phyloP scores from a whole-genome alignment of 2,113 vertebrate species.

The Dipodomys spectabilis region DNA sequence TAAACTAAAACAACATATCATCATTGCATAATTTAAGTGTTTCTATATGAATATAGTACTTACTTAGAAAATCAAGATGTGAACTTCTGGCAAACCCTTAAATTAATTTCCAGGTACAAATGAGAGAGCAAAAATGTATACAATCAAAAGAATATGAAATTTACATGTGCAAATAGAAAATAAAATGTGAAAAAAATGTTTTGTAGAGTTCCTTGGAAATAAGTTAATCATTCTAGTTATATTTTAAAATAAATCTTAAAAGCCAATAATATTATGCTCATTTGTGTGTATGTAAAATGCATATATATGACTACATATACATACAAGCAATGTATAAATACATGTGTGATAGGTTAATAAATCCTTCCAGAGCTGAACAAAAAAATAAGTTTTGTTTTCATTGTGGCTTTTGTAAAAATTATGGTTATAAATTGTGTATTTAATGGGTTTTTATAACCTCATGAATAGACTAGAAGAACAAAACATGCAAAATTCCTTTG shows the following conservation, averaged over 20 bases:
- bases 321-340: not conserved
- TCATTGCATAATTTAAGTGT: not conserved
- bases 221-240: not conserved
- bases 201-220: constrained; percentile 8
- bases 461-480: constrained; percentile 2
- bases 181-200: constrained; percentile 31
- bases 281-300: not conserved
- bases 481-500: constrained; percentile 58
- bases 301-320: not conserved
- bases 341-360: constrained; percentile 14
- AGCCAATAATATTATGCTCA: not conserved
- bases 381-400: not conserved
- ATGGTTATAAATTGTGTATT: constrained; percentile 45
- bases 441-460: constrained; percentile 43
- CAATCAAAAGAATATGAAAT: not conserved
- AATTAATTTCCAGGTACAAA: constrained; percentile 16
- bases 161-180: not conserved
- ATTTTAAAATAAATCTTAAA: constrained; percentile 26
- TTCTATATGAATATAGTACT: not conserved
- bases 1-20: not conserved
- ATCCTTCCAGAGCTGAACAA: not conserved
- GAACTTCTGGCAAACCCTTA: not conserved
- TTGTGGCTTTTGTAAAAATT: not conserved
- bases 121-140: constrained; percentile 1
- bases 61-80: not conserved